Evolutionary conservation across 2,797 vertebrate species (phyloP).

Genomic region (Trachurus trachurus): DNA sequence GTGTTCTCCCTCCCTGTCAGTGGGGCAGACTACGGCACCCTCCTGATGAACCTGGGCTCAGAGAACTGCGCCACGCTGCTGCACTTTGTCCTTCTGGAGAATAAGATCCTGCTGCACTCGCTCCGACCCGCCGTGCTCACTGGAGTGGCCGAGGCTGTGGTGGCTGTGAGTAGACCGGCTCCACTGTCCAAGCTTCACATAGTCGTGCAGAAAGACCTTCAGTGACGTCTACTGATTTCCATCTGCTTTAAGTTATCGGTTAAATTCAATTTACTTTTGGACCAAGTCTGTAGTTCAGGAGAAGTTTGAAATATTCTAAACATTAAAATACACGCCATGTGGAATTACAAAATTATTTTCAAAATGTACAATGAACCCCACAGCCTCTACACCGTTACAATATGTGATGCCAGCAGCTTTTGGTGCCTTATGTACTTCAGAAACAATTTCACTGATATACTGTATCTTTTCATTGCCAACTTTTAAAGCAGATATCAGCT

Average conservation of each 20-base stretch:
- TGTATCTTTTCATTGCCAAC: too few species aligned
- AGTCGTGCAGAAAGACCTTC: background rate
- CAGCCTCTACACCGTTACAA: too few species aligned
- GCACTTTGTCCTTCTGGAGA: slow-evolving; percentile 94
- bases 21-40: slow-evolving; percentile 95
- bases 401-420: too few species aligned
- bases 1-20: slow-evolving; percentile 74
- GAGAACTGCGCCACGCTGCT: slow-evolving; percentile 96
- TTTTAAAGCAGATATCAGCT: too few species aligned
- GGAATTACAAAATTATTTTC: too few species aligned
- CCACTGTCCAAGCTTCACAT: background rate
- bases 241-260: background rate
- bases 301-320: background rate
- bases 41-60: slow-evolving; percentile 95
- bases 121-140: slow-evolving; percentile 96
- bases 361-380: too few species aligned
- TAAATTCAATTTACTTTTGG: background rate
- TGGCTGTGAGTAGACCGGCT: slow-evolving; percentile 90
- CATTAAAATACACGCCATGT: too few species aligned
- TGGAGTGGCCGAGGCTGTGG: slow-evolving; percentile 96
- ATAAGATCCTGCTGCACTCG: slow-evolving; percentile 97
- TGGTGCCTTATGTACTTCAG: too few species aligned
- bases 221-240: background rate
- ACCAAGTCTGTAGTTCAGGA: too few species aligned
- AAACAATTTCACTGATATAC: too few species aligned